These are phyloP conservation scores for Bombus polaris DNA, from an alignment of 1,140 invertebrate genomes.

Conservation along the genomic window DNA sequence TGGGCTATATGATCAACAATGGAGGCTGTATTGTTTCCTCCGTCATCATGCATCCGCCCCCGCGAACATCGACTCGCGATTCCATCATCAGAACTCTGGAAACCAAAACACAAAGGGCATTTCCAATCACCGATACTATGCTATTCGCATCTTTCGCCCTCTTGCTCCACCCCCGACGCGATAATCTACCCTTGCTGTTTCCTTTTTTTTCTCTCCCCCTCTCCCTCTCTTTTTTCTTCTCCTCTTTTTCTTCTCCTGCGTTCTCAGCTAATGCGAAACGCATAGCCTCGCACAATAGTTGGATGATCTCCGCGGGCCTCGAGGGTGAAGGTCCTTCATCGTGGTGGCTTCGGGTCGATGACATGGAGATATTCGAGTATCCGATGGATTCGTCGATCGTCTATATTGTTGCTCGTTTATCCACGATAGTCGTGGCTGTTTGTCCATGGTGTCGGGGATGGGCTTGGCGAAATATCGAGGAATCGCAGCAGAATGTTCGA, in stretches of 20 bases:
- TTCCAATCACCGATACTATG: constrained; percentile 54
- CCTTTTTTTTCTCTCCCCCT: not conserved
- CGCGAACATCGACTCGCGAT: constrained; percentile 28
- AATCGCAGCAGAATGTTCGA: not conserved
- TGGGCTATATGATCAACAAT: constrained; percentile 51
- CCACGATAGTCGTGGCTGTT: not conserved
- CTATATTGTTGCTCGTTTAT: not conserved
- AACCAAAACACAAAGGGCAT: constrained; percentile 55
- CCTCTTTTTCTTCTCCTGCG: not conserved
- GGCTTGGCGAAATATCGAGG: not conserved
- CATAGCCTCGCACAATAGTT: constrained; percentile 38
- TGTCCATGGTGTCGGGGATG: not conserved
- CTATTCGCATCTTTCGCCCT: constrained; percentile 27
- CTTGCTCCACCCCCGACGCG: not conserved
- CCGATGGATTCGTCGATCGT: not conserved
- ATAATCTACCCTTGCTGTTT: not conserved
- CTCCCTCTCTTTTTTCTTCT: too few species aligned
- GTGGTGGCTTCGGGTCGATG: not conserved
- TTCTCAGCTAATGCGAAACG: constrained; percentile 41
- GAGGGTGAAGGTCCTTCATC: constrained; percentile 31
- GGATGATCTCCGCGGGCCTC: constrained; percentile 26
- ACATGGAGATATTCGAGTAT: not conserved
- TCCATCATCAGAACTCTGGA: constrained; percentile 47
- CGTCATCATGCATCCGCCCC: constrained; percentile 41
- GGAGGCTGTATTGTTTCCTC: constrained; percentile 45